Evolutionary conservation across 2,113 vertebrate genomes (phyloP).

Genomic region (Psettodes erumei): DNA sequence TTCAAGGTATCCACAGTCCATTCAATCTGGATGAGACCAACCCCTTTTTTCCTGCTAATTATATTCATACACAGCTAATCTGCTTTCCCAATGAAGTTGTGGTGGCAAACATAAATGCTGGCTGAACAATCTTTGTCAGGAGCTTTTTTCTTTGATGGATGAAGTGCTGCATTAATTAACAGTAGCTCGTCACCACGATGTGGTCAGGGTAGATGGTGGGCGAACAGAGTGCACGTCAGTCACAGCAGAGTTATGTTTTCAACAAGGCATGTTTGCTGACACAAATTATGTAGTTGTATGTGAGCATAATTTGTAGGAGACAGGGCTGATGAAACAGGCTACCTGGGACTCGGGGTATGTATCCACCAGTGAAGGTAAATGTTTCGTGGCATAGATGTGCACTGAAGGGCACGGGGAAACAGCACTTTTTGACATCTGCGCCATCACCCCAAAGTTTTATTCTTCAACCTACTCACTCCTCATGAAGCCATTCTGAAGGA

Average conservation of each 20-base stretch:
- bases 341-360: not conserved
- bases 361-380: not conserved
- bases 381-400: too few relatives aligned
- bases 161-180: not conserved
- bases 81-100: conserved; percentile 1
- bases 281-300: not conserved
- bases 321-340: not conserved
- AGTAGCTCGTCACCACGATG: not conserved
- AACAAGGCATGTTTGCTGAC: not conserved
- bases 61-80: conserved; percentile 1
- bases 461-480: not conserved
- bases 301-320: not conserved
- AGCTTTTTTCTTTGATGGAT: not conserved
- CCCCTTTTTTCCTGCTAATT: conserved; percentile 7
- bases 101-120: not conserved
- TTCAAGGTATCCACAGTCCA: not conserved
- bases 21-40: conserved; percentile 21
- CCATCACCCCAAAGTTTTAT: not conserved
- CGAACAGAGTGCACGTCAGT: not conserved
- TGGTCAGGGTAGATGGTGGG: not conserved
- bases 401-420: too few relatives aligned
- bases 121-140: not conserved
- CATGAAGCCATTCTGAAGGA: not conserved
- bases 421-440: not conserved
- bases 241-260: not conserved